A percentile compares a stretch with the other conserved stretches of the same genome.
phyloP scores from a whole-genome alignment of 2,797 vertebrate species.

The Rhinichthys osculus region DNA sequence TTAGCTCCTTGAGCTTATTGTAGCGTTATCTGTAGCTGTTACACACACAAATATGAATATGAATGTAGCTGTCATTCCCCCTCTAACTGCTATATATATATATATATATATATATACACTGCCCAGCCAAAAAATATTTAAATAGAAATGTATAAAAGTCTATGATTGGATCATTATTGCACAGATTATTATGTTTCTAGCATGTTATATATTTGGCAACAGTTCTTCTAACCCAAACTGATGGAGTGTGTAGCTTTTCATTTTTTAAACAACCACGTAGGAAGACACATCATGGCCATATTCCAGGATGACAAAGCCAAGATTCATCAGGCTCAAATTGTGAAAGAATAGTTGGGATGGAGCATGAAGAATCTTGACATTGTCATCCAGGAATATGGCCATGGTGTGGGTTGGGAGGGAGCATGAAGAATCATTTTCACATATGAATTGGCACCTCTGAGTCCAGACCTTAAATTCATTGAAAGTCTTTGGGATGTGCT shows the following conservation, averaged over 20 bases:
- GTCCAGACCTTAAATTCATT: no score
- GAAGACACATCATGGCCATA: neutral
- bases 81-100: no score
- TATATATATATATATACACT: no score
- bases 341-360: no score
- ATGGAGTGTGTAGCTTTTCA: neutral
- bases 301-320: no score
- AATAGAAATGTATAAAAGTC: neutral
- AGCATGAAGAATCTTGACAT: no score
- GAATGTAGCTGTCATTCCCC: no score
- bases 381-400: no score
- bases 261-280: neutral
- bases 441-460: no score
- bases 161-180: neutral
- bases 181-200: neutral
- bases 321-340: no score
- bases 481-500: neutral
- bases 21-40: neutral
- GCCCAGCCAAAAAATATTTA: neutral
- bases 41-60: neutral
- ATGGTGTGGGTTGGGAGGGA: no score
- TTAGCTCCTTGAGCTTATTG: neutral
- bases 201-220: neutral
- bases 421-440: no score
- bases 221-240: neutral